Percentiles rank a stretch among this genome's conserved stretches.
phyloP scores from a whole-genome alignment of 2,797 vertebrate genomes.

The Parauchenoglanis punctatus region DNA sequence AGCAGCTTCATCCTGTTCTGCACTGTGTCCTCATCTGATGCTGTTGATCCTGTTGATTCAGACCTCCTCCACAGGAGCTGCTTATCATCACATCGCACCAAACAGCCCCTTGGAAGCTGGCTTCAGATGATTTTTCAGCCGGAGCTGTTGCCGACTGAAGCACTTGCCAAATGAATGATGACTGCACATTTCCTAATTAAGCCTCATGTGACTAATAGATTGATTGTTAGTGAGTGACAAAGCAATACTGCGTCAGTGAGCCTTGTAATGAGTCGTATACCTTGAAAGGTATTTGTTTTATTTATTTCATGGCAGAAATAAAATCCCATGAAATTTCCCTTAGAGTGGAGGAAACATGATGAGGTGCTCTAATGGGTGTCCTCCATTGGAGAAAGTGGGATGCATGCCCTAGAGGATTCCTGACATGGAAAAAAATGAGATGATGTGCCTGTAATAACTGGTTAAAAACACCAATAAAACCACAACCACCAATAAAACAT shows the following conservation, averaged over 20 bases:
- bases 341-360: not conserved
- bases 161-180: constrained; percentile 69
- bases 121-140: constrained; percentile 76
- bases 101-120: constrained; percentile 43
- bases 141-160: constrained; percentile 56
- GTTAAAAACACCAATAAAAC: not conserved
- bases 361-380: not conserved
- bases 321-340: not conserved
- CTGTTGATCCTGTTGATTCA: constrained; percentile 7
- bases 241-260: constrained; percentile 74
- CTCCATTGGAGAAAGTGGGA: not conserved
- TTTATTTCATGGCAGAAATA: not conserved
- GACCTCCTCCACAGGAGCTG: constrained; percentile 10
- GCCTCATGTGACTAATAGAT: constrained; percentile 77
- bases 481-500: not conserved
- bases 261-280: not conserved
- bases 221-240: constrained; percentile 71
- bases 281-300: not conserved
- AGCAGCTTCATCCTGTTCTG: not conserved
- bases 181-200: constrained; percentile 86
- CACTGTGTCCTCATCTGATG: not conserved
- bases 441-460: not conserved
- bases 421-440: not conserved
- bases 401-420: not conserved
- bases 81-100: constrained; percentile 33